Evolutionary conservation across 2,113 vertebrate genomes (phyloP).

Genomic region (Amblyopsis rosae): DNA sequence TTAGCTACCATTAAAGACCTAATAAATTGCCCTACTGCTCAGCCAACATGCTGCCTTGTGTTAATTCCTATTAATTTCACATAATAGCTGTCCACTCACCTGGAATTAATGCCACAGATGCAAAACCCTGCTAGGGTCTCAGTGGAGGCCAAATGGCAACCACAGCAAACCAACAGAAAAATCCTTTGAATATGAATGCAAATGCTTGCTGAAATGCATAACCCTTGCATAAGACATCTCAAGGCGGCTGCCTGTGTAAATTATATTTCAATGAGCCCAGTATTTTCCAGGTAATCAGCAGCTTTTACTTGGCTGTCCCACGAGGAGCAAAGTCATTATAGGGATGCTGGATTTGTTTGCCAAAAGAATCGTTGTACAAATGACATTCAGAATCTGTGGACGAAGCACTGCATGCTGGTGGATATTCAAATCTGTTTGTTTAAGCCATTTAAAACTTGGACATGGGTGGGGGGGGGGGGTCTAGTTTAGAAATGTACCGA

Average conservation of each 20-base stretch:
- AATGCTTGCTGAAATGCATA: conserved; percentile 61
- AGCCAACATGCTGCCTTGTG: conserved; percentile 60
- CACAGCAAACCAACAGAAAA: conserved; percentile 60
- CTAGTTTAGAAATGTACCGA: too few relatives aligned
- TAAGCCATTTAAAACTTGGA: too few relatives aligned
- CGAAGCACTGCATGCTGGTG: conserved; percentile 44
- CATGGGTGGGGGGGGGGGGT: too few relatives aligned
- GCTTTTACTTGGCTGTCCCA: conserved; percentile 61
- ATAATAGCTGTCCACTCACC: conserved; percentile 73
- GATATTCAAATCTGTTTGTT: conserved; percentile 15
- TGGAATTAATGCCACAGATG: conserved; percentile 72
- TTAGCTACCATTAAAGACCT: conserved; percentile 28
- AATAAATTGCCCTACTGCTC: conserved; percentile 63
- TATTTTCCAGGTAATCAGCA: conserved; percentile 71
- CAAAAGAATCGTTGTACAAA: conserved; percentile 53
- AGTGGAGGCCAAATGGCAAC: conserved; percentile 62
- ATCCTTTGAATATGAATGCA: conserved; percentile 57
- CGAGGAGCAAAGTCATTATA: conserved; percentile 67
- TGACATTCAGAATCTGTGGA: conserved; percentile 54
- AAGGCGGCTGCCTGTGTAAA: conserved; percentile 47
- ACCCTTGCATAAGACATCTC: conserved; percentile 54
- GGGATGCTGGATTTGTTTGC: conserved; percentile 56
- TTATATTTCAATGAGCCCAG: conserved; percentile 50
- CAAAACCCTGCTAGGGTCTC: conserved; percentile 60
- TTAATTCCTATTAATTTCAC: conserved; percentile 74